A percentile compares a stretch with the other conserved stretches of the same genome.
Conservation (phyloP, 2,797 vertebrate species). For the Varecia variegata region DNA sequence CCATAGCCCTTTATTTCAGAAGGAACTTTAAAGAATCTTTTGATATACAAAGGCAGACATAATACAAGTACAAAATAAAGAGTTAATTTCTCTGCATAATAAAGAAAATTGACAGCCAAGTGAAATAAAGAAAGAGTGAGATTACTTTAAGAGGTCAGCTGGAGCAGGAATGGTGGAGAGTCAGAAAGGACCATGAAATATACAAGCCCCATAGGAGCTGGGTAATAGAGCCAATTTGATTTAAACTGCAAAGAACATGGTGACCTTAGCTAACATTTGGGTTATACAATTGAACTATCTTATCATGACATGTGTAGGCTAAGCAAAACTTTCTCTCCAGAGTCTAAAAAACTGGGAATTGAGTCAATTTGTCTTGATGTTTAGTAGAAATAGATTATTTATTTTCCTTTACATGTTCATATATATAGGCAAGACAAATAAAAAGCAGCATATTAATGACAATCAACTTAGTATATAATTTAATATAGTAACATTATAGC, state of each 20-base stretch:
- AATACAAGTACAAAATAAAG: neutral
- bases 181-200: neutral
- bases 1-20: slow-evolving; percentile 45
- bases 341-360: neutral
- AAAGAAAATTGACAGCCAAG: neutral
- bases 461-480: neutral
- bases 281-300: neutral
- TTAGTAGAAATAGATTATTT: neutral
- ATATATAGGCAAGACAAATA: neutral
- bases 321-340: neutral
- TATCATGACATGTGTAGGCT: neutral
- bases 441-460: neutral
- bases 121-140: neutral
- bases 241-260: neutral
- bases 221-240: neutral
- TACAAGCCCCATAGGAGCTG: neutral
- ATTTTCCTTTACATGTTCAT: neutral
- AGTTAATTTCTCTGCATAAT: neutral
- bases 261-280: neutral
- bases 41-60: slow-evolving; percentile 52
- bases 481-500: neutral
- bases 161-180: neutral
- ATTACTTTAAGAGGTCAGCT: neutral
- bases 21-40: slow-evolving; percentile 62
- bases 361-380: neutral